Percentiles rank a stretch among this genome's conserved stretches.
Conservation (phyloP, 2,113 vertebrate species). For the Mobula birostris region DNA sequence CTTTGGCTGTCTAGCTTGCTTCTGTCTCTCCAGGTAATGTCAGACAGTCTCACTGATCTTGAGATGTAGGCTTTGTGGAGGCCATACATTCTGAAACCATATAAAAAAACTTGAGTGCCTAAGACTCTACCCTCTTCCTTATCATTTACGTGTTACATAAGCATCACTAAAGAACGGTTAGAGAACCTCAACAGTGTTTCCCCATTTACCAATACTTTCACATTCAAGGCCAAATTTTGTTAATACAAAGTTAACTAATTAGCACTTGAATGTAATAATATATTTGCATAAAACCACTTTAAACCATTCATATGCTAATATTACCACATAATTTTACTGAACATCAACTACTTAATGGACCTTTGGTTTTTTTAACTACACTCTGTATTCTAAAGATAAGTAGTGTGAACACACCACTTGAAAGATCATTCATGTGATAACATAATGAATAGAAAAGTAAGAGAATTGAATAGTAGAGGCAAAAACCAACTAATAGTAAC, state of each 20-base stretch:
- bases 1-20: no score
- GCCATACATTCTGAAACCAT: no score
- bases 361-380: not conserved
- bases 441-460: not conserved
- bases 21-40: no score
- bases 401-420: not conserved
- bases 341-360: not conserved
- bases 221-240: not conserved
- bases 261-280: not conserved
- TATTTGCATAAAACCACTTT: not conserved
- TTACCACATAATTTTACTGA: not conserved
- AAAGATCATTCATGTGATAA: not conserved
- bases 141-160: not conserved
- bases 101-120: no score
- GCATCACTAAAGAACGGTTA: not conserved
- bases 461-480: not conserved
- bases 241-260: not conserved
- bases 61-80: no score
- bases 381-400: not conserved
- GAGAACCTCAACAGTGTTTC: not conserved
- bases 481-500: not conserved
- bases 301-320: not conserved
- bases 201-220: not conserved
- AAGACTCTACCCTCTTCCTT: not conserved
- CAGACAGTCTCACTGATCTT: no score